Base-by-base conservation (phyloP, 2,888 invertebrate genomes). In the Notocelia uddmanniana region DNA sequence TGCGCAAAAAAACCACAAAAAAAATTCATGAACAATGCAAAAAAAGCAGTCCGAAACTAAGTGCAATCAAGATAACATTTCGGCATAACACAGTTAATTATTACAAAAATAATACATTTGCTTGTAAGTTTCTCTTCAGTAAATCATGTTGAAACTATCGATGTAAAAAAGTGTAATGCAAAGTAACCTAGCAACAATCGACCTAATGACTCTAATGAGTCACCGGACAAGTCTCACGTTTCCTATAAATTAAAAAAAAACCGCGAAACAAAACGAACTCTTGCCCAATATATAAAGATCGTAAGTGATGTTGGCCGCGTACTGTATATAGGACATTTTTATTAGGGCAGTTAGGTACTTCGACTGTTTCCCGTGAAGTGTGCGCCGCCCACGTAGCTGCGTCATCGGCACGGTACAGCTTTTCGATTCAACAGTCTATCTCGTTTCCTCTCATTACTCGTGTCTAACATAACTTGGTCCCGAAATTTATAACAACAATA, bases 381-480 rank as follows among this genome's bases (percentile, higher is more conserved):
- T 52, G 70, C 60, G 50, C 67, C 68, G 60, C 72, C 72, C 68
- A 72, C 72, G 68, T 37, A 13, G 72, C 41, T 13, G 52, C 60
- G 68, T 67, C 66, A 54, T 58, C 45, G 63, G 13, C 54, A 69
- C 60, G 69, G 66, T 45, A 45, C 15, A 37, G 15, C 6, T n/a
- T n/a, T n/a, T n/a, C 15, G 45, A 45, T 45, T 45, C 45, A n/a
- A 45, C n/a, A 41, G 45, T 45, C 15, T n/a, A n/a, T 13, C n/a
- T 45, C 45, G 45, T n/a, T 8, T 45, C 15, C 8, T 31, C n/a
- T 45, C 6, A 45, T 45, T 8, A 45, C 41, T 15, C 5, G n/a
- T 45, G n/a, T 6, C 45, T 45, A 45, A n/a, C n/a, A n/a, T 45
- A 45, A 45, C 45, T 45, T 15, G n/a, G 45, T n/a, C n/a, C 45